Base-by-base conservation (phyloP, 2,113 vertebrate genomes). In the Amphilophus citrinellus region DNA sequence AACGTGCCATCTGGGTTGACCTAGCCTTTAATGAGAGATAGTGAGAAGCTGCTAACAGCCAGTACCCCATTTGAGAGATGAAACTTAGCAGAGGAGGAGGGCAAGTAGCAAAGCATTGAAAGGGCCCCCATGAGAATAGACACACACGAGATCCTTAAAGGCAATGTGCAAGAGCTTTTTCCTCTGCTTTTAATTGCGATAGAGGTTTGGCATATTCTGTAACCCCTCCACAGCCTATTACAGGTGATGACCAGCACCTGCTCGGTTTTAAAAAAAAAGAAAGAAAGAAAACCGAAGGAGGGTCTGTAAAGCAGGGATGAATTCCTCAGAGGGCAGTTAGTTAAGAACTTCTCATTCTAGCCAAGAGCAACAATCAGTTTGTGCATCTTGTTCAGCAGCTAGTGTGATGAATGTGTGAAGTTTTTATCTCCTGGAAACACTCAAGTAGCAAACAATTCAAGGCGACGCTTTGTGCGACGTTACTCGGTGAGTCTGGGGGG, bases 201-300 rank as follows among this genome's bases (percentile, higher is more conserved):
- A 89, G 88, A 92, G 89, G 88, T 91, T 93, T 93, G 94, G 89
- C 93, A 94, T 89, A 83, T 92, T 90, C 83, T 85, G 79, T 92
- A 88, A 93, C 94, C 93, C 89, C 88, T 92, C 89, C 88, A 66
- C 80, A 93, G 93, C 90, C 90, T 86, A 94, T 94, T 94, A 94
- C 89, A 93, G 92, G 88, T 92, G 92, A 95, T 91, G 93, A 91
- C 91, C 90, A 92, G 84, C 92, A 93, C 90, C 94, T 94, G 93
- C 88, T 80, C 50, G 32, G 60, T 76, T 63, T 4, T 30, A 4
- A 4, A 15, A 37, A 65, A 81, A 0, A 62, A 62, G 24, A 14
- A 82, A 10, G 37, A 39, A 24, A 73, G 47, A 84, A 83, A 89
- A 82, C 42, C 76, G 30, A 78, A 53, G 79, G 78, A 90, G 80